These are phyloP conservation scores for Neoascia interrupta DNA, from an alignment of 2,888 invertebrate genomes.

Conservation along the genomic window DNA sequence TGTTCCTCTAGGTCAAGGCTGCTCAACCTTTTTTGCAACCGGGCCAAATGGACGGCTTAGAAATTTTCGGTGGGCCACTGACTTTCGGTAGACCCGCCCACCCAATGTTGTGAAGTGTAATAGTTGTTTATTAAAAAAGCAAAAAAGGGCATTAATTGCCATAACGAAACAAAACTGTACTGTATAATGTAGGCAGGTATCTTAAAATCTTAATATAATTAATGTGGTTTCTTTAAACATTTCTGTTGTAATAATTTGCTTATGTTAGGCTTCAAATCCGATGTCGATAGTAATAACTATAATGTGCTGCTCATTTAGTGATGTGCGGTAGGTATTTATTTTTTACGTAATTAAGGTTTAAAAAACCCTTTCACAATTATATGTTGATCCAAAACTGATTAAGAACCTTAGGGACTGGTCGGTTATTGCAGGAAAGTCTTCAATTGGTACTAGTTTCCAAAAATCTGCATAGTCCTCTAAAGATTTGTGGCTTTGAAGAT, in stretches of 20 bases:
- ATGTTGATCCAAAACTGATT: constrained; percentile 6
- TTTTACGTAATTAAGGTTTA: constrained; percentile 11
- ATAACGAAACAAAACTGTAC: constrained; percentile 5
- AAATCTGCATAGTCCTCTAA: background rate
- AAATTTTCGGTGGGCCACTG: constrained; percentile 6
- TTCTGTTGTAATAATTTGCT: constrained; percentile 5
- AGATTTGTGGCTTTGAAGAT: too few species aligned
- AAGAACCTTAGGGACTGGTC: background rate
- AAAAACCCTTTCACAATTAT: constrained; percentile 11
- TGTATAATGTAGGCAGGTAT: constrained; percentile 3
- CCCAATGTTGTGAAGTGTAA: background rate
- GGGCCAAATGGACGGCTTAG: constrained; percentile 3
- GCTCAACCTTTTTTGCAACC: constrained; percentile 3
- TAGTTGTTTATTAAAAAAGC: background rate
- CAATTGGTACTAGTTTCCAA: background rate
- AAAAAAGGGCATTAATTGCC: background rate
- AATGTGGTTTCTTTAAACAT: background rate
- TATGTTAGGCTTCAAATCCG: background rate
- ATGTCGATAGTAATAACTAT: constrained; percentile 1
- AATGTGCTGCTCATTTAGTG: background rate
- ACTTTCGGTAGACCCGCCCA: background rate
- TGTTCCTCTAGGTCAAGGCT: background rate
- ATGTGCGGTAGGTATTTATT: constrained; percentile 7
- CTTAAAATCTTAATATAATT: constrained; percentile 1
- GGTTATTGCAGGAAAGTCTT: constrained; percentile 3